These are phyloP conservation scores for Caenorhabditis briggsae DNA, from an alignment of 1,140 invertebrate genomes.

Conservation along the genomic window DNA sequence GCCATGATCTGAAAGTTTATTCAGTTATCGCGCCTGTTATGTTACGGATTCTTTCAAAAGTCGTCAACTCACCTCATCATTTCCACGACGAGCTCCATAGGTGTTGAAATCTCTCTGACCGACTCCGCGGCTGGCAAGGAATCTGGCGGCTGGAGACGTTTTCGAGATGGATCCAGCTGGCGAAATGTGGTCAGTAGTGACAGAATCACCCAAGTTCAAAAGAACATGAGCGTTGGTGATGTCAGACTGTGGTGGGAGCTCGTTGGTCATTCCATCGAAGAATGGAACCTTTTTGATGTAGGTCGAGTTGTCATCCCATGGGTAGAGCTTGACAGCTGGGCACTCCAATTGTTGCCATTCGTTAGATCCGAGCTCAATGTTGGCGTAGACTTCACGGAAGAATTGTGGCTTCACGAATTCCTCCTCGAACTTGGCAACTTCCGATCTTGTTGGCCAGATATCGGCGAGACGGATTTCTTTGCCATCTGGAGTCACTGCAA, in stretches of 20 bases:
- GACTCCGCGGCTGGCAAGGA: constrained; percentile 78
- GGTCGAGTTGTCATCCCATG: constrained; percentile 90
- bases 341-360: constrained; percentile 89
- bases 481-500: constrained; percentile 59
- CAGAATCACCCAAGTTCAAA: constrained; percentile 82
- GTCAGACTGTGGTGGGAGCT: constrained; percentile 78
- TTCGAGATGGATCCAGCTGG: constrained; percentile 93
- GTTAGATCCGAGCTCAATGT: constrained; percentile 83
- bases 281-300: constrained; percentile 98
- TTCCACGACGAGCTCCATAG: constrained; percentile 94
- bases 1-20: constrained; percentile 86
- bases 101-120: constrained; percentile 96
- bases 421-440: constrained; percentile 89
- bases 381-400: constrained; percentile 94
- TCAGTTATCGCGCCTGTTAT: too few species aligned
- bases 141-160: constrained; percentile 76
- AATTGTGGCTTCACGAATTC: constrained; percentile 94
- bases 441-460: constrained; percentile 92
- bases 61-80: constrained; percentile 82
- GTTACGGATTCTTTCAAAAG: too few species aligned
- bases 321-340: constrained; percentile 88
- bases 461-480: constrained; percentile 86
- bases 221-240: constrained; percentile 85
- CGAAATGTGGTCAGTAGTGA: constrained; percentile 92
- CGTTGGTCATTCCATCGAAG: constrained; percentile 86